A percentile compares a stretch with the other conserved stretches of the same genome.
phyloP scores from a whole-genome alignment of 2,113 vertebrate genomes.

The Forbesichthys papilliferus region DNA sequence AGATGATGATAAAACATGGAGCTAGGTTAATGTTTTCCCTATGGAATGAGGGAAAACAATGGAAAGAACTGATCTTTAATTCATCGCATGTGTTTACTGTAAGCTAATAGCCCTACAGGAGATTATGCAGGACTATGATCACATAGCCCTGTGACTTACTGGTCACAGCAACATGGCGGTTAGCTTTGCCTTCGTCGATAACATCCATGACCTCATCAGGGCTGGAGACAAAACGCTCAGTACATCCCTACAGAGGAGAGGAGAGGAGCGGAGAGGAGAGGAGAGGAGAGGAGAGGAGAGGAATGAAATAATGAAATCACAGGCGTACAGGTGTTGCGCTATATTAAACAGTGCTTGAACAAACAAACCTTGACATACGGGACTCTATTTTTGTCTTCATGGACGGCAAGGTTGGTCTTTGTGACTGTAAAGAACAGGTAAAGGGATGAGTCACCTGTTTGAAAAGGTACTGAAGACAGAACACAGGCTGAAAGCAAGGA shows the following conservation, averaged over 20 bases:
- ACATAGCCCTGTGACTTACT: slow-evolving; percentile 73
- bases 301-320: neutral
- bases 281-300: neutral
- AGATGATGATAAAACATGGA: no score
- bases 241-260: slow-evolving; percentile 81
- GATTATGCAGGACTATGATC: no score
- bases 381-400: slow-evolving; percentile 90
- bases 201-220: slow-evolving; percentile 90
- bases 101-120: no score
- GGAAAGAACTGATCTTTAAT: no score
- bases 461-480: neutral
- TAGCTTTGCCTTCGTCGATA: slow-evolving; percentile 88
- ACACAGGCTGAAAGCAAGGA: neutral
- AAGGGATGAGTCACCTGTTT: neutral
- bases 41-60: no score
- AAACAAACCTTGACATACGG: slow-evolving; percentile 86
- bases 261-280: neutral
- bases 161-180: slow-evolving; percentile 90
- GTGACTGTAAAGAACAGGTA: slow-evolving; percentile 75
- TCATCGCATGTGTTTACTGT: no score
- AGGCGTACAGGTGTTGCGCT: neutral
- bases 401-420: slow-evolving; percentile 89
- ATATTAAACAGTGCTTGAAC: neutral
- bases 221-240: slow-evolving; percentile 90
- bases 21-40: no score